Evolutionary conservation across 2,888 invertebrate genomes (phyloP), one percentile per base, ranked within the genome.

Genomic region (Biston betularia): DNA sequence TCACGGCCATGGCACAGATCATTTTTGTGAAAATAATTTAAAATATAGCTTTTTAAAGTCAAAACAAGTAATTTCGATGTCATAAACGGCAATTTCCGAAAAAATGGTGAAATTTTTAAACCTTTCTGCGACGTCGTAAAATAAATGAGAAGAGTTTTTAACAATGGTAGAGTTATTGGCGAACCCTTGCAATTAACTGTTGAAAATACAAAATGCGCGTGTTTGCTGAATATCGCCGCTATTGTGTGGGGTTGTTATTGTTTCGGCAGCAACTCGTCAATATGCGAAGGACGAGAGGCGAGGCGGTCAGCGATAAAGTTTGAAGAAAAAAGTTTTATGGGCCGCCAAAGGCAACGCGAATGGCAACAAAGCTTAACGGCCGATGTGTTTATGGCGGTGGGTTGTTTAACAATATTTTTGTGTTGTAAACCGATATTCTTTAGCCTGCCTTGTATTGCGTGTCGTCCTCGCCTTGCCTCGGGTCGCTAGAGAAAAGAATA

Each of bases 111-210:
- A 66, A 66, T 69, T 70, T 67, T 73, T 74, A 81, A 85, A 83
- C 78, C 79, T 82, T 81, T 69, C 63, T 61, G 75, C 78, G 78
- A 76, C 74, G 80, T 84, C 81, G 81, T 90, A 88, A 89, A 89
- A 73, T 70, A 57, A 63, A 69, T 50, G 46, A 56, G 85, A 85
- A 85, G 80, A 84, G 82, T 82, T 83, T 75, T 73, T 72, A 77
- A 89, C 89, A 89, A 90, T 81, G 80, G 76, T 70, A 56, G 70
- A 77, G 82, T 87, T 85, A 85, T 89, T 87, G 84, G 83, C 86
- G 81, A 92, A 89, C 91, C 89, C 89, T 89, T 89, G 87, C 89
- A 88, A 89, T 90, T 88, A 89, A 83, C 83, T 74, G 80, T 82
- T 82, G 24, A 24, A 24, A 24, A 24, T 83, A 88, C 87, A 87